Base-by-base conservation (phyloP, 2,888 invertebrate species). In the Camponotus fellah region DNA sequence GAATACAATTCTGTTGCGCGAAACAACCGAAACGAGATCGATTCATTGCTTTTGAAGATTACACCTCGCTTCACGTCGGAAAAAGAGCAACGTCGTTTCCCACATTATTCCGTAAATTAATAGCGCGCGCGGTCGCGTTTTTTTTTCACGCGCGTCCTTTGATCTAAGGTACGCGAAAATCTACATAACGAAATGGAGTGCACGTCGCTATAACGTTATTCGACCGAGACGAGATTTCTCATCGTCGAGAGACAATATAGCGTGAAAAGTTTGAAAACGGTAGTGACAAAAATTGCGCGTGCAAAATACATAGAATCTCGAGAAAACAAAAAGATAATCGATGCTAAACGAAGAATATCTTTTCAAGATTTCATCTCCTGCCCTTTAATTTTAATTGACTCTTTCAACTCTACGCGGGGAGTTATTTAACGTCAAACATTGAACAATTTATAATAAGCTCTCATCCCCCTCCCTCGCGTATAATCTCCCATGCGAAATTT, bases 1-100 rank as follows among this genome's bases (percentile, higher is more conserved):
- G 72, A 79, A 71, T 62, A 76, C 77, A 77, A 79, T 66, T 68
- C 77, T 49, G 53, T 53, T 32, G 17, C n/a, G n/a, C 34, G 60
- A 53, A 72, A 66, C 53, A 53, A 79, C 58, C 46, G 66, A 66
- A 49, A 80, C 60, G 58, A 79, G 37, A 79, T 79, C 79, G 79
- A 79, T 77, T 81, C 77, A 21, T 53, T n/a, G 64, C 79, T 81
- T 53, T 77, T 53, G 76, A 77, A 64, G 40, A 81, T 81, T 64
- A 49, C 64, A 32, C 21, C 10, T 12, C 53, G 32, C 37, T 53
- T n/a, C 62, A 32, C 37, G 46, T 64, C 14, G 71, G 26, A 79
- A 79, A 79, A 58, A 10, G 71, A 10, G 21, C 40, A n/a, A 17
- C 56, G n/a, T 58, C 58, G 43, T 79, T 21, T 21, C 21, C 34